Evolutionary conservation across 2,113 vertebrate species (phyloP), one percentile per base, ranked within the genome.

Genomic region (Pterophyllum scalare): DNA sequence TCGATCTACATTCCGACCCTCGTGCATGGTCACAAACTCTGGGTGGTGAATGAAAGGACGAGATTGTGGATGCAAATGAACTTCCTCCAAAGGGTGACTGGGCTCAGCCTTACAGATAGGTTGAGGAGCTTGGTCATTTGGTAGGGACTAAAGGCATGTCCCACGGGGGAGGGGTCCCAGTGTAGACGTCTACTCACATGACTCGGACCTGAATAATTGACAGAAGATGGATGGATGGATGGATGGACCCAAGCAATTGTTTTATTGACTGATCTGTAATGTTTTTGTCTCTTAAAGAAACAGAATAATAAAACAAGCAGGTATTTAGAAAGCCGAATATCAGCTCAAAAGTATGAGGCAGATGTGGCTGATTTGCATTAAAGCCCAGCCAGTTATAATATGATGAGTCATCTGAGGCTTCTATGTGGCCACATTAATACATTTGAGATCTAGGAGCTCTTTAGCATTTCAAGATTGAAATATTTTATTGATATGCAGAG

Each of bases 361-460:
- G 67, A 60, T 54, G 49, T 46, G 20, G 20, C 13, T 79, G 76
- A 76, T 85, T 77, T 80, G 38, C 61, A 56, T 79, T 72, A 20
- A 75, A 86, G 49, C 49, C 0, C 38, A 61, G 59, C 10, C 26
- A 52, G 24, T 74, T 81, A 75, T 59, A 74, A 17, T 72, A 75
- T 15, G 10, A 77, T 52, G 75, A 79, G 40, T 79, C 64, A 75
- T 76, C 54, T 43, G 74, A 59, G 52, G 54, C 59, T 43, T 72
- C 65, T 52, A 19, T 46, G 52, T 62, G 76, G 20, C 35, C 43
- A 76, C 75, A 81, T 76, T 60, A 64, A 82, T 75, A 58, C 7
- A 67, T 85, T 78, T 84, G n/a, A 81, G 76, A 67, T 80, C 54
- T 40, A 35, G 59, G 43, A 31, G 11, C 43, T 72, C 6, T 72